Evolutionary conservation across 1,140 invertebrate genomes (phyloP), one percentile per base, ranked within the genome.

Genomic region (Drosophila kohkoa): DNA sequence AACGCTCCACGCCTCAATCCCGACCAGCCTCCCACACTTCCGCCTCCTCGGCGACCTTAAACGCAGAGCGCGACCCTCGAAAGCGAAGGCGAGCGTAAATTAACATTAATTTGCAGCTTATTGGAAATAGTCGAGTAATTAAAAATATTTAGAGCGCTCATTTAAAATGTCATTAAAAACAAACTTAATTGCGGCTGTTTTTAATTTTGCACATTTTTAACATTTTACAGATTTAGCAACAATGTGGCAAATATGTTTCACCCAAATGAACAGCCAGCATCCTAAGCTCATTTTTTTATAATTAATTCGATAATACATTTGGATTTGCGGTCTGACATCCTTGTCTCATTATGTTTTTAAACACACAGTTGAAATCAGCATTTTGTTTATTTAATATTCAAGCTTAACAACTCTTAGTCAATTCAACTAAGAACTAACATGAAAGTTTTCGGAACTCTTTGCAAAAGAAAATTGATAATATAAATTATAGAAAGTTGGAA

Each of bases 51-150:
- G 13, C n/a, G 20, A 10, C 35, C 35, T 38, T 38, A 1, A 10
- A 38, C 35, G 20, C 20, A 25, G 20, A 8, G 8, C 2, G 3
- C 11, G 30, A 10, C 20, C 32, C 0, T 2, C 46, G n/a, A 13
- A 11, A 5, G 3, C 7, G 30, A 49, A 7, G 13, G 35, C 63
- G 13, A 54, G 16, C 46, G 25, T 46, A 73, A 68, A 73, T 60
- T 46, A 55, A 62, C 65, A 68, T 74, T 74, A 74, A 70, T 70
- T 70, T 63, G 32, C 58, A 6, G 66, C 57, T 63, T 75, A 63
- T 75, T 70, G 72, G 66, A 75, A 75, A 75, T 64, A 64, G 46
- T 59, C 63, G 51, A 59, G 28, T 45, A 70, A 71, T 75, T 75
- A 63, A 16, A 71, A 58, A 30, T 59, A 52, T 71, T 54, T 70